Evolutionary conservation across 2,113 vertebrate species (phyloP), one percentile per base, ranked within the genome.

Genomic region (Oplegnathus fasciatus): DNA sequence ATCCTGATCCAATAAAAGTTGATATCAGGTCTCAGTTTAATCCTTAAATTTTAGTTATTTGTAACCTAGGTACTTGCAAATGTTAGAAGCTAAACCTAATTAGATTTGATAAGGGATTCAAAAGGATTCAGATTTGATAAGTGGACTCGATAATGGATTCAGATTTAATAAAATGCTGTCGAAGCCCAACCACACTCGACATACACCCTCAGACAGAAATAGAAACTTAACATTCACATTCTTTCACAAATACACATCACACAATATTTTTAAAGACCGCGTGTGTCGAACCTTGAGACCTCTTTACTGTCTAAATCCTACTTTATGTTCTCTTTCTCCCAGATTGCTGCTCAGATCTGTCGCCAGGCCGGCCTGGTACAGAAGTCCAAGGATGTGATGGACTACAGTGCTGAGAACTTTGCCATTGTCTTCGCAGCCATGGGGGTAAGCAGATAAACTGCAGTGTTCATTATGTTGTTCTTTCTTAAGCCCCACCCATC

Each of bases 331-430:
- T 48, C 40, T 57, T 78, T 9, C 48, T 65, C 55, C 20, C 84
- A 97, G 96, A 97, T 97, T 72, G 96, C 96, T 22, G 96, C 96
- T n/a, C 96, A 96, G 92, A 97, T 97, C 83, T 97, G 96, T 93
- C 96, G 96, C 32, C 96, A 97, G 86, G 96, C 96, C 1, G 96
- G 96, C 10, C 88, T 97, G 57, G 96, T 97, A 69, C 90, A 97
- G 90, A 96, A 97, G 83, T 93, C 96, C 40, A 97, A 97, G 81
- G 96, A 96, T 67, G 96, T 96, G 71, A 95, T 96, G 95, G 96
- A 97, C 93, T 97, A 96, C 89, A 96, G 94, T 8, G 66, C 90
- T 1, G 96, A 96, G 1, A 97, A 97, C 95, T 97, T 96, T 77
- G 96, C 96, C 79, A 97, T 97, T 64, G 96, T 97, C 54, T 97